Base-by-base conservation (phyloP, 1,140 invertebrate genomes). In the Diabrotica undecimpunctata region DNA sequence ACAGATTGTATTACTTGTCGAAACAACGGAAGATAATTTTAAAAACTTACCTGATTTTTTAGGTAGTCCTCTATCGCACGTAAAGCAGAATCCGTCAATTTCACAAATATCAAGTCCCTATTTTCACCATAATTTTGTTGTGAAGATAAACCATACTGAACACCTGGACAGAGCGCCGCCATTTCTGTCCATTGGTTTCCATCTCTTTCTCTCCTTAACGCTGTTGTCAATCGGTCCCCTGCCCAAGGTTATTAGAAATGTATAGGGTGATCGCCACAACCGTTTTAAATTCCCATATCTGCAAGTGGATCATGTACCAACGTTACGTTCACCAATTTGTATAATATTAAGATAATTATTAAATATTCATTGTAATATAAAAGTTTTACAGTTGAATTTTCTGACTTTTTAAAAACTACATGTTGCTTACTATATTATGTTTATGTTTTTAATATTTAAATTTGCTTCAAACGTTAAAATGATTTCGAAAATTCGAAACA, bases 101-200 rank as follows among this genome's bases (percentile, higher is more conserved):
- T 96, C 78, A 96, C 91, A 84, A 94, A 94, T 81, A 96, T 88
- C 79, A 95, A 86, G 78, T 92, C 89, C 85, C 94, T 95, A 83
- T 88, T 88, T 83, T 89, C 89, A 84, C 89, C 86, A 84, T 88
- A 88, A 86, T 86, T 87, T 83, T 85, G 87, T 81, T 91, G 90
- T 80, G 93, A 93, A 84, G 92, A 93, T 86, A 95, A 91, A 84
- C 91, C 92, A 92, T 95, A 96, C 86, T 94, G 90, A 85, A 90
- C 88, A 87, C 93, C 93, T 89, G 93, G 90, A 85, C 90, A 89
- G 85, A 95, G 90, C 86, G 90, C 88, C 88, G 93, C 92, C 93
- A 95, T 96, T 91, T 91, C 86, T 79, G 76, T 74, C 75, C 72
- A 74, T 54, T 67, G 66, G 55, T 46, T 11, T 60, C 58, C 46